A percentile compares a stretch with the other conserved stretches of the same genome.
These are phyloP conservation scores for Tragelaphus scriptus DNA, from an alignment of 2,113 vertebrate species.

Conservation along the genomic window DNA sequence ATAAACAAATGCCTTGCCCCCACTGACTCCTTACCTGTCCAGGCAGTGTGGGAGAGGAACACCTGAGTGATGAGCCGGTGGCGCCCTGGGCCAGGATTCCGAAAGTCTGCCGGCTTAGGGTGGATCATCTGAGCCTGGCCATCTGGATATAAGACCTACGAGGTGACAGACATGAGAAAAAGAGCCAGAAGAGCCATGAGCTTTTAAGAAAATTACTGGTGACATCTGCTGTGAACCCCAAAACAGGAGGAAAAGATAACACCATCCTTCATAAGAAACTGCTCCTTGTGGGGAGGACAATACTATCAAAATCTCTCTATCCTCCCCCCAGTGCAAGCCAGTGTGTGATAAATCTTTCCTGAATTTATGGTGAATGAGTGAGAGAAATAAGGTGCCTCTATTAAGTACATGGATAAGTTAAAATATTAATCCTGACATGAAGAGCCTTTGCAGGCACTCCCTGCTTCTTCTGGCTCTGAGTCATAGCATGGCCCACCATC, in stretches of 20 bases:
- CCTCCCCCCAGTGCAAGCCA: not conserved
- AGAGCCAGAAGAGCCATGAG: not conserved
- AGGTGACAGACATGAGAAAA: not conserved
- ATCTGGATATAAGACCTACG: conserved; percentile 94
- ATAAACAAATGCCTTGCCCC: not conserved
- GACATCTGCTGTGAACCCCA: not conserved
- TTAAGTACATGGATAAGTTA: not conserved
- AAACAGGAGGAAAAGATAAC: not conserved
- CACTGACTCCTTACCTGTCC: conserved; percentile 86
- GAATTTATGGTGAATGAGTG: not conserved
- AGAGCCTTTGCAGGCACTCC: not conserved
- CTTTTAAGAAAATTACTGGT: not conserved
- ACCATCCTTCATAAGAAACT: not conserved
- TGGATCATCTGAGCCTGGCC: conserved; percentile 97
- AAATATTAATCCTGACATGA: not conserved
- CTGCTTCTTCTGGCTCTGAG: not conserved
- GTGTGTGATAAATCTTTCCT: not conserved
- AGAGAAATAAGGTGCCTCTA: not conserved
- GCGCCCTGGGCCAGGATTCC: conserved; percentile 92
- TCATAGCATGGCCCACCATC: not conserved
- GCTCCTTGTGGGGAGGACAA: not conserved
- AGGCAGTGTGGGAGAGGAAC: conserved; percentile 95
- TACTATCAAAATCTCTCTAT: not conserved
- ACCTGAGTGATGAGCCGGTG: conserved; percentile 97
- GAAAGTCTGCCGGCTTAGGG: conserved; percentile 95